Evolutionary conservation across 1,140 invertebrate species (phyloP).

Genomic region (Mamestra configurata): DNA sequence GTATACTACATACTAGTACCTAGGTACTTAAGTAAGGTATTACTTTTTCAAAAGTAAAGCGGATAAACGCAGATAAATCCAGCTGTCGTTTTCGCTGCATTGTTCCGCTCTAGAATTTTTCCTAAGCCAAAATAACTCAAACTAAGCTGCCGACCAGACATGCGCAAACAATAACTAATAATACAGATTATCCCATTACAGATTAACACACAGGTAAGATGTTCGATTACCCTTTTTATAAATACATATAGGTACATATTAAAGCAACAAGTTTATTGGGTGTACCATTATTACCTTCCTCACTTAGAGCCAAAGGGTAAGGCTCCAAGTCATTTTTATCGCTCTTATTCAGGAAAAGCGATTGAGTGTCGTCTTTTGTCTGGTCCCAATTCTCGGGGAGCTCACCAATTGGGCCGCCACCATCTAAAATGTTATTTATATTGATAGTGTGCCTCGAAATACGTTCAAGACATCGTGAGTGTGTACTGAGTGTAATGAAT

Average conservation of each 20-base stretch:
- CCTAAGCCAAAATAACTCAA: background rate
- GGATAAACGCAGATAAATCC: background rate
- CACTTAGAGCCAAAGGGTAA: slow-evolving; percentile 86
- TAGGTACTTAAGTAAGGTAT: too few relatives aligned
- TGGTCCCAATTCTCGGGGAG: slow-evolving; percentile 87
- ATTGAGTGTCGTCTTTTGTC: slow-evolving; percentile 86
- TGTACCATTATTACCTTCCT: slow-evolving; percentile 81
- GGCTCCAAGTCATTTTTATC: slow-evolving; percentile 88
- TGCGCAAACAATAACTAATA: background rate
- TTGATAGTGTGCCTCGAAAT: slow-evolving; percentile 30
- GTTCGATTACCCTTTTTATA: background rate
- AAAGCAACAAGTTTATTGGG: slow-evolving; percentile 4
- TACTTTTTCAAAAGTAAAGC: too few relatives aligned
- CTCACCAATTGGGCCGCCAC: slow-evolving; percentile 76
- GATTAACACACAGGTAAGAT: background rate
- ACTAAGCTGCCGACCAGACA: background rate
- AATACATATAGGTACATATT: slow-evolving; percentile 12
- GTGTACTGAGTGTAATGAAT: background rate
- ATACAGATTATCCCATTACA: background rate
- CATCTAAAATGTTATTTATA: slow-evolving; percentile 67
- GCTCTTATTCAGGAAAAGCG: slow-evolving; percentile 87
- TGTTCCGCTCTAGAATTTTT: background rate
- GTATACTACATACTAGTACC: too few relatives aligned
- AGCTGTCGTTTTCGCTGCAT: background rate
- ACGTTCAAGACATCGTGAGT: slow-evolving; percentile 1